phyloP scores from a whole-genome alignment of 1,140 invertebrate species.

The Yoshiicerus persimilis region DNA sequence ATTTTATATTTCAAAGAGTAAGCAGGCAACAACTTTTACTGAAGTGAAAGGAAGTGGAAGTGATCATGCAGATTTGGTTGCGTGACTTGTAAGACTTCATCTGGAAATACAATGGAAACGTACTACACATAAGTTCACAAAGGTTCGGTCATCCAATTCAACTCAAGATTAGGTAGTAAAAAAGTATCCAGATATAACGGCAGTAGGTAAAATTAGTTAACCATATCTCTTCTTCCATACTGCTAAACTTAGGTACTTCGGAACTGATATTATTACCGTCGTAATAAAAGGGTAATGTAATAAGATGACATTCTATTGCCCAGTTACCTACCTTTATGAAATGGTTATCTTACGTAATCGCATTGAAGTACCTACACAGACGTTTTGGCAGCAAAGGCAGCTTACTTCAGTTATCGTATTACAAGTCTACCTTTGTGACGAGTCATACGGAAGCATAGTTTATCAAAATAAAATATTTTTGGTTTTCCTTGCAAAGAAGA shows the following conservation, averaged over 20 bases:
- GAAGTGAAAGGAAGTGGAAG: not conserved
- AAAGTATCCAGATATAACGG: too few species aligned
- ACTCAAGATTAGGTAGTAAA: not conserved
- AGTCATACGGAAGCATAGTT: not conserved
- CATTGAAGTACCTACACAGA: not conserved
- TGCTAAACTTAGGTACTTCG: not conserved
- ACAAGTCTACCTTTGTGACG: not conserved
- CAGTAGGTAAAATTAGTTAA: too few species aligned
- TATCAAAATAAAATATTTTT: not conserved
- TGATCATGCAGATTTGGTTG: not conserved
- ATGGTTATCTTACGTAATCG: not conserved
- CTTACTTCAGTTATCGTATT: not conserved
- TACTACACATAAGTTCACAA: not conserved
- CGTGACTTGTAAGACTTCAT: not conserved
- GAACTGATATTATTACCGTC: not conserved
- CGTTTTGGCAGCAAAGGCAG: not conserved
- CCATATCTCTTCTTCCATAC: not conserved
- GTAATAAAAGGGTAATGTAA: not conserved
- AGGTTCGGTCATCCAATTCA: not conserved
- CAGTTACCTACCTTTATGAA: not conserved
- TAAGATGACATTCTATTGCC: not conserved
- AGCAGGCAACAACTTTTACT: too few species aligned
- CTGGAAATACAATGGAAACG: not conserved
- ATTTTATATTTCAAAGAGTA: too few species aligned
- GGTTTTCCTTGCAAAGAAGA: not conserved